phyloP scores from a whole-genome alignment of 2,113 vertebrate genomes.

The Uria aalge region DNA sequence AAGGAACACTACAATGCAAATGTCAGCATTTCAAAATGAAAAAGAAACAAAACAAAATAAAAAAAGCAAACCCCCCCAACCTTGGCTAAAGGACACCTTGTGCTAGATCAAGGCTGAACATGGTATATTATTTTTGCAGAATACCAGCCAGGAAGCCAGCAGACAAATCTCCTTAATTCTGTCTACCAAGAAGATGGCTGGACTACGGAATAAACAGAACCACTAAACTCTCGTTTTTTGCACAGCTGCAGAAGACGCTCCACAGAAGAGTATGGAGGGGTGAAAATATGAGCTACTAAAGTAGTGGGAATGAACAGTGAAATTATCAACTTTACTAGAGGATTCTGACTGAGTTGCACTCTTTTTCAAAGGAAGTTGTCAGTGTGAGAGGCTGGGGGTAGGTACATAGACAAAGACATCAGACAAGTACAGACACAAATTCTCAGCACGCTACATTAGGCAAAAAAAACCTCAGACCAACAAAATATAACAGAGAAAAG shows the following conservation, averaged over 20 bases:
- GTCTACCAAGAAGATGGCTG: neutral
- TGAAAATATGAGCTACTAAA: neutral
- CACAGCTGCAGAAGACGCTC: neutral
- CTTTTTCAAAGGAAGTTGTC: neutral
- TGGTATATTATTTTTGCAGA: neutral
- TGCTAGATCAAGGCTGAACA: neutral
- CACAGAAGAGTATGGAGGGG: neutral
- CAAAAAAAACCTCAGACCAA: neutral
- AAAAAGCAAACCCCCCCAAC: neutral
- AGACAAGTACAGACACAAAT: neutral
- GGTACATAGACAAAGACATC: neutral
- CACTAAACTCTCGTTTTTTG: neutral
- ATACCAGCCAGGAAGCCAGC: neutral
- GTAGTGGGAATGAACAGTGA: neutral
- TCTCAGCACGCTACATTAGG: neutral
- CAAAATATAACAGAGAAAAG: neutral
- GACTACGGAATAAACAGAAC: neutral
- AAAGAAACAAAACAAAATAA: neutral
- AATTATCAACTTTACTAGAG: neutral
- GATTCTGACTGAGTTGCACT: neutral
- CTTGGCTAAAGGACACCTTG: neutral
- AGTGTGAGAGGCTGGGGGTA: neutral
- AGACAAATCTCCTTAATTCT: neutral
- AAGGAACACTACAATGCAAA: neutral
- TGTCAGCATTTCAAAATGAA: neutral